Evolutionary conservation across 2,797 vertebrate species (phyloP).

Genomic region (Gila robusta): DNA sequence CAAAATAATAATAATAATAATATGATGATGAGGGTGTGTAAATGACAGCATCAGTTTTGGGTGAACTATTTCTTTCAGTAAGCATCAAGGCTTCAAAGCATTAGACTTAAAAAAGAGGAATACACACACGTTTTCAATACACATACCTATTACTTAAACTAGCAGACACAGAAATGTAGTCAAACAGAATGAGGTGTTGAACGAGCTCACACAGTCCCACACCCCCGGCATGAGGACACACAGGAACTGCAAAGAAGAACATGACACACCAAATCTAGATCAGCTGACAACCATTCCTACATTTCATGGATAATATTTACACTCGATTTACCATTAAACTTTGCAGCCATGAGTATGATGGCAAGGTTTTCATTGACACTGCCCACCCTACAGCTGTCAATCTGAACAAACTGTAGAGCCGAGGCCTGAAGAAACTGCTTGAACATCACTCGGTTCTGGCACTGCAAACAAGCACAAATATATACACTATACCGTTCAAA

Average conservation of each 20-base stretch:
- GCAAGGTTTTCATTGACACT: constrained; percentile 89
- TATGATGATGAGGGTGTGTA: background rate
- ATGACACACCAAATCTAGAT: background rate
- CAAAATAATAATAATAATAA: no score
- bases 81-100: background rate
- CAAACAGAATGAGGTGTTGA: constrained; percentile 85
- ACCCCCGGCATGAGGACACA: constrained; percentile 87
- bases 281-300: no score
- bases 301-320: background rate
- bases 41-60: background rate
- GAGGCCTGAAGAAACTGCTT: constrained; percentile 88
- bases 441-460: constrained; percentile 87
- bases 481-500: background rate
- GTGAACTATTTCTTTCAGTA: background rate
- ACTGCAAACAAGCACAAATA: constrained; percentile 67
- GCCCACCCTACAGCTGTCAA: constrained; percentile 88
- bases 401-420: constrained; percentile 87
- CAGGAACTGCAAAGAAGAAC: constrained; percentile 76
- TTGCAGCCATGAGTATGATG: constrained; percentile 86
- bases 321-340: constrained; percentile 80
- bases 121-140: background rate
- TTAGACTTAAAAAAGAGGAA: background rate
- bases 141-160: constrained; percentile 78
- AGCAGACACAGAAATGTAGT: constrained; percentile 80
- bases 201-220: constrained; percentile 86